These are phyloP conservation scores for Eumaeus atala DNA, from an alignment of 1,140 invertebrate species.

Conservation along the genomic window DNA sequence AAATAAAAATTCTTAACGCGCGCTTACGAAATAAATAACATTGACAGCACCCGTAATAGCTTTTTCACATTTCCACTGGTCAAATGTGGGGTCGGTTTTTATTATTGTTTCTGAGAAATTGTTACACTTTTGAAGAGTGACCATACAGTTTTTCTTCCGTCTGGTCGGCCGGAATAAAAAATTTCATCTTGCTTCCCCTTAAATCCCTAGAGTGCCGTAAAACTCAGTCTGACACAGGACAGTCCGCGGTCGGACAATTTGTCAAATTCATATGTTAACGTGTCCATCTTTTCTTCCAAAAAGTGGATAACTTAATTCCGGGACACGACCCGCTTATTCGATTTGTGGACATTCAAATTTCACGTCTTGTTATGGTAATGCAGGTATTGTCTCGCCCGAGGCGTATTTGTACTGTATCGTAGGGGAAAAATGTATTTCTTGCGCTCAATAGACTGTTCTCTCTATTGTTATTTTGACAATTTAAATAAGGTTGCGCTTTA, in stretches of 20 bases:
- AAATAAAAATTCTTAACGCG: constrained; percentile 68
- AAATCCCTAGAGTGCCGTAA: constrained; percentile 62
- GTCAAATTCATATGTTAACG: constrained; percentile 74
- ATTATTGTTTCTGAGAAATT: constrained; percentile 74
- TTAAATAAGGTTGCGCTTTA: too few relatives aligned
- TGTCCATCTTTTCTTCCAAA: constrained; percentile 70
- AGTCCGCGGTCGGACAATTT: constrained; percentile 61
- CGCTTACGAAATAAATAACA: constrained; percentile 67
- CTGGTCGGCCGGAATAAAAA: constrained; percentile 65
- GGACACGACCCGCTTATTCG: constrained; percentile 49
- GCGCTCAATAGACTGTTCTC: neutral
- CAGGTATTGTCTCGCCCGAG: constrained; percentile 56
- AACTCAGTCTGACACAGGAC: constrained; percentile 51
- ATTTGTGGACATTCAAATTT: constrained; percentile 72
- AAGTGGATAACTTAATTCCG: constrained; percentile 70
- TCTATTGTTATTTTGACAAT: too few relatives aligned
- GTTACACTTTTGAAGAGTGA: constrained; percentile 72
- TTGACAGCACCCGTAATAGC: constrained; percentile 67
- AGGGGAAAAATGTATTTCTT: constrained; percentile 22
- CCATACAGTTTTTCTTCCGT: constrained; percentile 64
- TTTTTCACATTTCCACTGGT: constrained; percentile 52
- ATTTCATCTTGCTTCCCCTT: constrained; percentile 61
- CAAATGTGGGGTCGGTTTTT: constrained; percentile 47
- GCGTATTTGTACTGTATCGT: constrained; percentile 36
- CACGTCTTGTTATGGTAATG: constrained; percentile 71